Evolutionary conservation across 2,888 invertebrate species (phyloP).

Genomic region (Eutolmus rufibarbis): DNA sequence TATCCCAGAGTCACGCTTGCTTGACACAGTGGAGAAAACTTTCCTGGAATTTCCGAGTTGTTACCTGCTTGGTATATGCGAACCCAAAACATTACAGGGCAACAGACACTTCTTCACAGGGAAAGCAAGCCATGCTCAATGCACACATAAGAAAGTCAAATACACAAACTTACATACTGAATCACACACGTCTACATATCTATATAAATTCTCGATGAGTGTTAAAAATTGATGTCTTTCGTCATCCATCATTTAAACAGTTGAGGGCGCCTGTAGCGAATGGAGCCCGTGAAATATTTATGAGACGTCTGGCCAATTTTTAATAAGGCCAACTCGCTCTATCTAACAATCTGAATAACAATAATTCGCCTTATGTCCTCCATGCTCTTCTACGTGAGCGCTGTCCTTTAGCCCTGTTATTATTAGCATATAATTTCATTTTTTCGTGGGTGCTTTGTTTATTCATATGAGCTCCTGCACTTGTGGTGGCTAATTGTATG

Average conservation of each 20-base stretch:
- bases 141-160: conserved; percentile 29
- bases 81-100: conserved; percentile 7
- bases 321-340: conserved; percentile 52
- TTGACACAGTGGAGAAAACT: neutral
- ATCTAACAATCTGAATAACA: conserved; percentile 48
- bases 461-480: conserved; percentile 41
- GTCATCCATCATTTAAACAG: conserved; percentile 51
- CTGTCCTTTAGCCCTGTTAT: conserved; percentile 39
- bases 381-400: conserved; percentile 40
- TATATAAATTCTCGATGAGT: conserved; percentile 49
- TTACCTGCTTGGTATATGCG: neutral
- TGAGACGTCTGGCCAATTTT: conserved; percentile 54
- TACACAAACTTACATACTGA: conserved; percentile 7
- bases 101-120: conserved; percentile 15
- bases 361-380: conserved; percentile 45
- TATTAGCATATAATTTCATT: conserved; percentile 31
- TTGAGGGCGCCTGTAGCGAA: conserved; percentile 47
- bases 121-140: conserved; percentile 39
- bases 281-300: conserved; percentile 53
- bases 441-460: conserved; percentile 43
- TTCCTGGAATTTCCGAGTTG: neutral
- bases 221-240: conserved; percentile 50
- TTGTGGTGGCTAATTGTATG: conserved; percentile 42
- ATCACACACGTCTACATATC: conserved; percentile 37
- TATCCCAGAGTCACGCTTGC: neutral